Base-by-base conservation (phyloP, 2,888 invertebrate species). In the Athripsodes cinereus region DNA sequence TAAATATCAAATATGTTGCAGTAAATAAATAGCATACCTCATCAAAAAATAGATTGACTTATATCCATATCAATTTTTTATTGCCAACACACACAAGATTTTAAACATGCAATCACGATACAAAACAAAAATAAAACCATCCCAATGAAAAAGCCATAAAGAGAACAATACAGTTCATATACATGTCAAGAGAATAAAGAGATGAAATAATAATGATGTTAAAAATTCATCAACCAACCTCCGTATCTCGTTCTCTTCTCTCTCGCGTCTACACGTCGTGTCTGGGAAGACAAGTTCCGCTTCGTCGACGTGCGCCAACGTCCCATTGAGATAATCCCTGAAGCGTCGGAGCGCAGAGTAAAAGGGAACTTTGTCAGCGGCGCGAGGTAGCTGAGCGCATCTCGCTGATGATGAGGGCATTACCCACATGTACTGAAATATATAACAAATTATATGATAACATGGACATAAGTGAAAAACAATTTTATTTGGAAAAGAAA, bases 351-450 rank as follows among this genome's bases (percentile, higher is more conserved):
- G 82, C 54, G 96, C 96, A 61, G 91, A 87, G 79, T 96, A 98
- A 79, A 96, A 98, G 64, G 97, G 97, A 60, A 98, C 94, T 79
- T 98, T 98, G 79, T 98, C 97, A 0, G 94, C 92, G 19, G 96
- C 96, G 66, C 96, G 84, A n/a, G 97, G 97, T 66, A 97, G 80
- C 74, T 97, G 96, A 40, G 97, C 95, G 79, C 96, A 97, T 54
- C 97, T 85, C 52, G 97, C 96, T 70, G 95, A 96, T 53, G 96
- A 96, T 55, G 96, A 97, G 64, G 97, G 97, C 96, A 97, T 96
- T 71, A 98, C 97, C 92, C 94, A 98, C 83, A 96, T 92, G 73
- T 92, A 90, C 96, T 96, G 81, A 56, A 35, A 48, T 20, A 19
- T 11, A 13, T 5, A n/a, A n/a, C 6, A 46, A 46, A 46, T 46